Percentiles rank a stretch among this genome's conserved stretches.
These are phyloP conservation scores for Magallana ariakensis DNA, from an alignment of 1,140 invertebrate species.

Conservation along the genomic window DNA sequence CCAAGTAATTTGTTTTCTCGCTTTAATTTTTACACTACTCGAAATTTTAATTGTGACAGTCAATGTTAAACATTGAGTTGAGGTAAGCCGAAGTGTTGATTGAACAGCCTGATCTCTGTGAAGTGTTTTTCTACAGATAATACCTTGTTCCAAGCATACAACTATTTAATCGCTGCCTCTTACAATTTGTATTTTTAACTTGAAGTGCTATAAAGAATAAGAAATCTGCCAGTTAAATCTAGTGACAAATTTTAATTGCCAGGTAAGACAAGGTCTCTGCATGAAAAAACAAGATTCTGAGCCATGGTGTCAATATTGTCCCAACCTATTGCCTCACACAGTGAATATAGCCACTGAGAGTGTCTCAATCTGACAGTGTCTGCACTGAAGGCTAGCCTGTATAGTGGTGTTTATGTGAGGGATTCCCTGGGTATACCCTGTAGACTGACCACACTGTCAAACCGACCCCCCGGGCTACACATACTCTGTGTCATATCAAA, in stretches of 20 bases:
- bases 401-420: not conserved
- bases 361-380: not conserved
- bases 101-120: not conserved
- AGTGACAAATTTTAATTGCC: conserved; percentile 11
- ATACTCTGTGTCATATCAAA: too few species aligned
- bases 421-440: not conserved
- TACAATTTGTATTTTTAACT: conserved; percentile 26
- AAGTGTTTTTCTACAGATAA: not conserved
- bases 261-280: not conserved
- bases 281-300: not conserved
- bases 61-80: too few species aligned
- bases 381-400: too few species aligned
- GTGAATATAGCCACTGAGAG: not conserved
- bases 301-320: not conserved
- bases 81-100: too few species aligned
- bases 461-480: too few species aligned
- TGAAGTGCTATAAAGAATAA: not conserved
- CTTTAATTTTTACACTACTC: too few species aligned
- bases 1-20: too few species aligned
- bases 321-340: not conserved
- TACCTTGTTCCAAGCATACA: not conserved
- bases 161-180: not conserved
- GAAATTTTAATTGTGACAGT: too few species aligned
- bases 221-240: conserved; percentile 29
- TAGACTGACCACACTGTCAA: too few species aligned